A percentile compares a stretch with the other conserved stretches of the same genome.
These are phyloP conservation scores for Brachycybe producta DNA, from an alignment of 2,888 invertebrate species.

Conservation along the genomic window DNA sequence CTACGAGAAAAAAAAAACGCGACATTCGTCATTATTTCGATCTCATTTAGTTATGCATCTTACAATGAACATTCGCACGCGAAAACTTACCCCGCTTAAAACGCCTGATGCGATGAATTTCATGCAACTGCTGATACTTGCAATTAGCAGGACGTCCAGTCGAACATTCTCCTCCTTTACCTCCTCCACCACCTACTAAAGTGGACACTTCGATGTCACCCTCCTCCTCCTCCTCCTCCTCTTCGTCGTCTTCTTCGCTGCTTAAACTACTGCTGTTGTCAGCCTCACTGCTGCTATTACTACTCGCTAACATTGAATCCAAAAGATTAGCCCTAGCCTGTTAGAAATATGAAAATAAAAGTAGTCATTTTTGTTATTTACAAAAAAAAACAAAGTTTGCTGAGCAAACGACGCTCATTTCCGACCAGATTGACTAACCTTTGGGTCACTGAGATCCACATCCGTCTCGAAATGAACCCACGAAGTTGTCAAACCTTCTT, in stretches of 20 bases:
- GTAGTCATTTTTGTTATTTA: background rate
- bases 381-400: background rate
- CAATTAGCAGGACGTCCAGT: too few relatives aligned
- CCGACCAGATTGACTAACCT: slow-evolving; percentile 43
- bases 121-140: slow-evolving; percentile 54
- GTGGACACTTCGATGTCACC: too few relatives aligned
- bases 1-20: slow-evolving; percentile 17
- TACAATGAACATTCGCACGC: background rate
- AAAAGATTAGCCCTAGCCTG: slow-evolving; percentile 61
- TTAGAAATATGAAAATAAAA: slow-evolving; percentile 17
- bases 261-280: slow-evolving; percentile 1
- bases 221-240: too few relatives aligned
- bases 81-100: slow-evolving; percentile 55
- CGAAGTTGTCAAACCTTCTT: slow-evolving; percentile 48
- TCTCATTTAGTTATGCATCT: background rate
- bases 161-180: too few relatives aligned
- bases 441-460: slow-evolving; percentile 63
- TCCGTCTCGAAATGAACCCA: slow-evolving; percentile 68
- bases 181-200: too few relatives aligned
- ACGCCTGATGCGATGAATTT: slow-evolving; percentile 52
- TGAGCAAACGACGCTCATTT: too few relatives aligned
- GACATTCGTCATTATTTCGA: slow-evolving; percentile 1
- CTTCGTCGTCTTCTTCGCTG: slow-evolving; percentile 30
- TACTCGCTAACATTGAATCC: slow-evolving; percentile 56
- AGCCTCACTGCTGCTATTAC: slow-evolving; percentile 38